A percentile compares a stretch with the other conserved stretches of the same genome.
phyloP scores from a whole-genome alignment of 2,888 invertebrate genomes.

The Polyommatus iphigenia region DNA sequence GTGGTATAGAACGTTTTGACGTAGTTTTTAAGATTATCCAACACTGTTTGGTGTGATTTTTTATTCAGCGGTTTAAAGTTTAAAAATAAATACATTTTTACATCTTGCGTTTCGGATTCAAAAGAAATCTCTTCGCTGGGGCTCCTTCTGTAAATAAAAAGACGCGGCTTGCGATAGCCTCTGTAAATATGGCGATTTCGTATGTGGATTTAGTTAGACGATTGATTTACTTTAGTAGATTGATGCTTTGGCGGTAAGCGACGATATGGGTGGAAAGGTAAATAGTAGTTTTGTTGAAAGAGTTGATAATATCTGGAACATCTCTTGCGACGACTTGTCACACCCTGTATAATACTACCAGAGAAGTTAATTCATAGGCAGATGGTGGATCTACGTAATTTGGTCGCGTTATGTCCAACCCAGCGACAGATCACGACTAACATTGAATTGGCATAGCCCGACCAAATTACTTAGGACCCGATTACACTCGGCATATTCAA shows the following conservation, averaged over 20 bases:
- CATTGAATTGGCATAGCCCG: not conserved
- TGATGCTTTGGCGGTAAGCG: constrained; percentile 19
- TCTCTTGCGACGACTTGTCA: constrained; percentile 65
- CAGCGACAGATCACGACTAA: not conserved
- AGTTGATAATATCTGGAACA: constrained; percentile 60
- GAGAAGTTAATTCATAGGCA: not conserved
- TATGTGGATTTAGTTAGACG: constrained; percentile 20
- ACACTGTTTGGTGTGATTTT: not conserved
- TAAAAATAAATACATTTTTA: constrained; percentile 25
- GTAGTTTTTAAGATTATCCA: not conserved
- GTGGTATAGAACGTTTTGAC: not conserved
- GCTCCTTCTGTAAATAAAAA: constrained; percentile 57
- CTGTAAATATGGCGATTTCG: constrained; percentile 44
- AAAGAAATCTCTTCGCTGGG: constrained; percentile 51
- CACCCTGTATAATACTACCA: constrained; percentile 38
- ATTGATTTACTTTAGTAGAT: constrained; percentile 8
- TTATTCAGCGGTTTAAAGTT: not conserved
- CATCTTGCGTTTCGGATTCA: constrained; percentile 32
- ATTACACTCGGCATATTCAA: too few relatives aligned
- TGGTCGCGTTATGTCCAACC: too few relatives aligned
- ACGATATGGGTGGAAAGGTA: constrained; percentile 25
- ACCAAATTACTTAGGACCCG: not conserved
- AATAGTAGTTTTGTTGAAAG: constrained; percentile 30
- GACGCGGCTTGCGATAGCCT: constrained; percentile 46
- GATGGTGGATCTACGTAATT: not conserved